Evolutionary conservation across 2,888 invertebrate genomes (phyloP).

Genomic region (Hypena proboscidalis): DNA sequence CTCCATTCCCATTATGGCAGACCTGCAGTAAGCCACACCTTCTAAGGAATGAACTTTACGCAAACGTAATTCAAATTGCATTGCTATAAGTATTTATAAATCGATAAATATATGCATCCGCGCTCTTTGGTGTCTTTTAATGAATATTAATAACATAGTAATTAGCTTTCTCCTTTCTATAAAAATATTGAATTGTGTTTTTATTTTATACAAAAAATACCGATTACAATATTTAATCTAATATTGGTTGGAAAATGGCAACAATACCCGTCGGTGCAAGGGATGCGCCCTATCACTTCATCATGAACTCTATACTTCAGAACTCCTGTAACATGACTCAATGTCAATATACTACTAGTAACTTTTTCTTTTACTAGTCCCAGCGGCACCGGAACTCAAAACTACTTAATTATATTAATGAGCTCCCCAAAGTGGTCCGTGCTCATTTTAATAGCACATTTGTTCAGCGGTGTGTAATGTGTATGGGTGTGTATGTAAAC

Average conservation of each 20-base stretch:
- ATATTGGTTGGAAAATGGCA: too few species aligned
- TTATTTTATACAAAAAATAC: too few species aligned
- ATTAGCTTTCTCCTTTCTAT: background rate
- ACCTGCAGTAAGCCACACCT: constrained; percentile 28
- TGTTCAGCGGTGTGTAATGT: constrained; percentile 39
- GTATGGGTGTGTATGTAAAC: constrained; percentile 30
- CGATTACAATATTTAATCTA: too few species aligned
- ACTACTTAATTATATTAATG: constrained; percentile 57
- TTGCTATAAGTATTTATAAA: constrained; percentile 20
- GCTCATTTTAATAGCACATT: constrained; percentile 46
- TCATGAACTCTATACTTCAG: constrained; percentile 38
- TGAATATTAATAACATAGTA: background rate
- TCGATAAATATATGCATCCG: constrained; percentile 11
- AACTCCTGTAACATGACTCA: constrained; percentile 21
- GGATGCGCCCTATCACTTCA: constrained; percentile 18
- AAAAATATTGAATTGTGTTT: too few species aligned
- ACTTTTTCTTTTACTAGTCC: constrained; percentile 37
- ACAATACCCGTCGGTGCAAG: too few species aligned
- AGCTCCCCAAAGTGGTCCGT: constrained; percentile 42
- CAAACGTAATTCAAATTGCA: constrained; percentile 20
- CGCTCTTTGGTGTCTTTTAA: constrained; percentile 7
- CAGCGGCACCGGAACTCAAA: constrained; percentile 38
- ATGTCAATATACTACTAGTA: constrained; percentile 29
- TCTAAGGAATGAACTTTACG: constrained; percentile 23
- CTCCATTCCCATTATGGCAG: constrained; percentile 30